Percentiles rank a stretch among this genome's conserved stretches.
Evolutionary conservation across 2,888 invertebrate species (phyloP).

Genomic region (Lasioglossum oenotherae): DNA sequence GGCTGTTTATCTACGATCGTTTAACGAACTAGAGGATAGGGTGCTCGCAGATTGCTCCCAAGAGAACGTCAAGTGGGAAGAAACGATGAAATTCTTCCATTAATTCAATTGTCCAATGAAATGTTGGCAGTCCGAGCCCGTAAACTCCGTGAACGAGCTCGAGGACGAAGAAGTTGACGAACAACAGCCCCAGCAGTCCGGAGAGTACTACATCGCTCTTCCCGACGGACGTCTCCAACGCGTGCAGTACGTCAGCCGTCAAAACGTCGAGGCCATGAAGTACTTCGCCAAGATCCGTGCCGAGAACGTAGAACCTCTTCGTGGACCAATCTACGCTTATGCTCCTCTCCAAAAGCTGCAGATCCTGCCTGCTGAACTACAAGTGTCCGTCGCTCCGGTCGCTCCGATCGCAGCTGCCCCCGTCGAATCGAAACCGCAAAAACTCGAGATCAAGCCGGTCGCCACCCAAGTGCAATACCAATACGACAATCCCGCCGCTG

Average conservation of each 20-base stretch:
- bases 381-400: constrained; percentile 66
- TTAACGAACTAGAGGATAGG: neutral
- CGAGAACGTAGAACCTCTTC: constrained; percentile 87
- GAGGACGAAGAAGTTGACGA: constrained; percentile 79
- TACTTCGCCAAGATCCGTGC: constrained; percentile 88
- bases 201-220: constrained; percentile 88
- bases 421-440: constrained; percentile 66
- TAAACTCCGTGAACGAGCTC: constrained; percentile 80
- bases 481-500: constrained; percentile 71
- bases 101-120: neutral
- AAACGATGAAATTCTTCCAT: neutral
- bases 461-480: constrained; percentile 78
- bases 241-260: constrained; percentile 87
- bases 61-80: neutral
- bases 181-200: constrained; percentile 79
- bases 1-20: neutral
- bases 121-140: constrained; percentile 73
- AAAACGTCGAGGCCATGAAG: constrained; percentile 87
- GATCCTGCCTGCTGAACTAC: constrained; percentile 72
- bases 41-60: neutral
- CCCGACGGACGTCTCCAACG: constrained; percentile 88
- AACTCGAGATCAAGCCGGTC: constrained; percentile 78
- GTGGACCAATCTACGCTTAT: constrained; percentile 87
- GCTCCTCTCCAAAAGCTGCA: constrained; percentile 80
- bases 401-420: constrained; percentile 50